Conservation (phyloP, 2,888 invertebrate genomes). For the Acronicta aceris region DNA sequence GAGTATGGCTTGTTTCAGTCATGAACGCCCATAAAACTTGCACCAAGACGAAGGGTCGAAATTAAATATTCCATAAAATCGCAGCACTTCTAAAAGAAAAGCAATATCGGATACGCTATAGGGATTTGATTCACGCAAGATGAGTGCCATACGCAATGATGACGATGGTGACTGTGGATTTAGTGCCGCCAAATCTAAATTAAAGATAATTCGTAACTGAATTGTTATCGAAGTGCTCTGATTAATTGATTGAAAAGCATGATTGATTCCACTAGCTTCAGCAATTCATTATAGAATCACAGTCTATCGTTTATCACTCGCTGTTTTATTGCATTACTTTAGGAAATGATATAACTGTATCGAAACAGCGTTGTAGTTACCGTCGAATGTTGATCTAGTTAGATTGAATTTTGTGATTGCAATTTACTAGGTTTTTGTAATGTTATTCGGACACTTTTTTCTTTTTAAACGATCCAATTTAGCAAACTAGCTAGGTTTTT, state of each 20-base stretch:
- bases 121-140: no score
- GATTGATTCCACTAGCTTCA: slow-evolving; percentile 23
- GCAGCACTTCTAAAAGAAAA: slow-evolving; percentile 83
- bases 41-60: slow-evolving; percentile 70
- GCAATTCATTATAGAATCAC: slow-evolving; percentile 21
- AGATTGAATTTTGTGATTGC: slow-evolving; percentile 13
- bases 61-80: slow-evolving; percentile 85
- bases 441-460: not conserved
- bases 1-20: slow-evolving; percentile 25
- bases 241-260: slow-evolving; percentile 1
- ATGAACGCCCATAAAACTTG: slow-evolving; percentile 57
- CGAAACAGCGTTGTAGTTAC: slow-evolving; percentile 9
- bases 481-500: not conserved
- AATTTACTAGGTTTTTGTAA: slow-evolving; percentile 4
- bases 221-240: slow-evolving; percentile 8
- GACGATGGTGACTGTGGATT: no score
- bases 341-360: slow-evolving; percentile 29
- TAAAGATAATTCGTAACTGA: not conserved
- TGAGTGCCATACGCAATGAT: no score
- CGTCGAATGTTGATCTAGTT: slow-evolving; percentile 21
- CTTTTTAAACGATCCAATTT: slow-evolving; percentile 1
- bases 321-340: slow-evolving; percentile 26
- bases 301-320: slow-evolving; percentile 16
- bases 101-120: slow-evolving; percentile 87
- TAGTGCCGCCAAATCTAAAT: no score